Evolutionary conservation across 2,113 vertebrate species (phyloP).

Genomic region (Cyphomyrus discorhynchus): DNA sequence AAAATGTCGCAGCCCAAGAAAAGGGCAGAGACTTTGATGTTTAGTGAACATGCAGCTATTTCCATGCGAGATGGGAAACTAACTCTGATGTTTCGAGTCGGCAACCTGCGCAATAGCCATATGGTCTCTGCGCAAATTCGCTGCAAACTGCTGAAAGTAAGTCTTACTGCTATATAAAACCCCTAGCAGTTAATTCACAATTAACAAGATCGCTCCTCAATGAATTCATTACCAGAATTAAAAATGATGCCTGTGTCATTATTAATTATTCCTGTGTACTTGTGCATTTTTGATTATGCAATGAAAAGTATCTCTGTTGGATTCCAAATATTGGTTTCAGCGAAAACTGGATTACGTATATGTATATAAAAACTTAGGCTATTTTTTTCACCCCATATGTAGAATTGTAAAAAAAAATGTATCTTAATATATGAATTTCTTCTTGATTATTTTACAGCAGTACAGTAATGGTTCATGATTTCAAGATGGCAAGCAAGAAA

Average conservation of each 20-base stretch:
- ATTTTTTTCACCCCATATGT: background rate
- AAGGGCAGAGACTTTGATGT: slow-evolving; percentile 95
- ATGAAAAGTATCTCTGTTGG: background rate
- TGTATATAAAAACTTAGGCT: background rate
- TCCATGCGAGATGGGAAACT: slow-evolving; percentile 96
- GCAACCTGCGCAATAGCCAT: slow-evolving; percentile 98
- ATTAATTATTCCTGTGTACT: background rate
- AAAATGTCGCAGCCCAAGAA: slow-evolving; percentile 99
- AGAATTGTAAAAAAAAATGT: background rate
- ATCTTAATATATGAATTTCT: background rate
- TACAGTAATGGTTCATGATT: background rate
- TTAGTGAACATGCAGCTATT: slow-evolving; percentile 91
- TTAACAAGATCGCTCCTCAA: background rate
- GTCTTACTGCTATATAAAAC: slow-evolving; percentile 37
- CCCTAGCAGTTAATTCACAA: background rate
- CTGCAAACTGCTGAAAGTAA: slow-evolving; percentile 97
- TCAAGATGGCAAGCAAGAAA: background rate
- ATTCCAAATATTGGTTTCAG: background rate
- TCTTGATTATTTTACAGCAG: background rate
- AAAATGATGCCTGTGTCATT: background rate
- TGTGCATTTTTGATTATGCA: background rate
- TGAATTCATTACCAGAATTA: background rate
- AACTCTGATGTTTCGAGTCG: slow-evolving; percentile 96
- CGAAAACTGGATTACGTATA: background rate
- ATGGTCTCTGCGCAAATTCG: slow-evolving; percentile 99